phyloP scores from a whole-genome alignment of 2,888 invertebrate genomes.

The Acrocyrtus sp. region DNA sequence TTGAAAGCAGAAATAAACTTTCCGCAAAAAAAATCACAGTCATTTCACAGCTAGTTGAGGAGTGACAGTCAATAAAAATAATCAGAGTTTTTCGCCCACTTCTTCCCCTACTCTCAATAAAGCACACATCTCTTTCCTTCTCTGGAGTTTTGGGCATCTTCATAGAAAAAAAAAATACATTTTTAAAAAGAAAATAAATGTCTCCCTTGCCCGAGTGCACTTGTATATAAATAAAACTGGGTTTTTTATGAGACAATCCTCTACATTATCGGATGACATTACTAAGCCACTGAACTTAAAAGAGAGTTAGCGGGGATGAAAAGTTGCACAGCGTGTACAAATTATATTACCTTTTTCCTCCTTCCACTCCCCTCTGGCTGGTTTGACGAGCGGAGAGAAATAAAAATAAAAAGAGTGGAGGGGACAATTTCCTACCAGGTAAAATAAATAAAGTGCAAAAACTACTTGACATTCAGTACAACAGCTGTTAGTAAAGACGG shows the following conservation, averaged over 20 bases:
- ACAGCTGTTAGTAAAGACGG: not conserved
- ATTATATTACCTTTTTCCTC: conserved; percentile 5
- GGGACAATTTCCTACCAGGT: no score
- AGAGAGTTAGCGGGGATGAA: not conserved
- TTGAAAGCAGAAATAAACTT: not conserved
- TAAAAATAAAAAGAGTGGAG: not conserved
- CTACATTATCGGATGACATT: no score
- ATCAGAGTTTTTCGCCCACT: no score
- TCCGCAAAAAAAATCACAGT: not conserved
- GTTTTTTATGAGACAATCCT: no score
- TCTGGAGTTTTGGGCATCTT: no score
- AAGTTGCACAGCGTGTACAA: not conserved
- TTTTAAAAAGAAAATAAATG: not conserved
- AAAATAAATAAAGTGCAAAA: no score
- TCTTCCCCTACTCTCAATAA: no score
- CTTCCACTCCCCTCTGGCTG: not conserved
- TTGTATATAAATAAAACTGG: not conserved
- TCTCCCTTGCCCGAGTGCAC: not conserved
- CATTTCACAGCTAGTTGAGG: no score
- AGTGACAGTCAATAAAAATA: no score
- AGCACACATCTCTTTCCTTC: no score
- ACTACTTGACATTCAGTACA: conserved; percentile 23
- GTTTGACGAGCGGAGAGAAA: not conserved
- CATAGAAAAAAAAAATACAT: not conserved
- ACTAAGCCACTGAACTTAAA: not conserved